Conservation (phyloP, 2,797 vertebrate species). For the Parotocinclus haroldoi region DNA sequence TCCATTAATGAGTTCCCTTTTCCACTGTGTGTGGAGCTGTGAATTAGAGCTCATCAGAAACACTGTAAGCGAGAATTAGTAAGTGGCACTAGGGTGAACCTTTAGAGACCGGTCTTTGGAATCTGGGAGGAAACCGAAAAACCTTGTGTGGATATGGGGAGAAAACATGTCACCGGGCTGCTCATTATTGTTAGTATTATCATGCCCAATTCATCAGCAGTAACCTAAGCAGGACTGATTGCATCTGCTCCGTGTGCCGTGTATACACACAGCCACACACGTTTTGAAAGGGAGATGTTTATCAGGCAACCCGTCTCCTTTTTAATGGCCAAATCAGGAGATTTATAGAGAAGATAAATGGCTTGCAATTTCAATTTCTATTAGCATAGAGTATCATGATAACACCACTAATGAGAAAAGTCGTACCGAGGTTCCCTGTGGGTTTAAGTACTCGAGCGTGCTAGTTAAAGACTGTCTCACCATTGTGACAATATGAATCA, state of each 20-base stretch:
- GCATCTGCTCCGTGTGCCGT: not conserved
- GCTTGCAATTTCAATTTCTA: slow-evolving; percentile 33
- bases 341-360: slow-evolving; percentile 36
- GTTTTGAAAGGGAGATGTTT: slow-evolving; percentile 56
- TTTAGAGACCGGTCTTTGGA: no score
- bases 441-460: slow-evolving; percentile 11
- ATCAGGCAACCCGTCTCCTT: slow-evolving; percentile 57
- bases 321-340: slow-evolving; percentile 43
- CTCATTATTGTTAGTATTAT: not conserved
- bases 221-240: not conserved
- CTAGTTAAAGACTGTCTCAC: slow-evolving; percentile 5
- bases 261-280: slow-evolving; percentile 46
- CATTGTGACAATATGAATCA: not conserved
- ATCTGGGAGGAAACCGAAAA: no score
- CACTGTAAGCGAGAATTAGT: no score
- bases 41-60: no score
- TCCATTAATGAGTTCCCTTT: not conserved
- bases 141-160: no score
- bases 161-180: no score
- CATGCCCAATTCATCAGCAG: not conserved
- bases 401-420: slow-evolving; percentile 24
- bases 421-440: slow-evolving; percentile 8
- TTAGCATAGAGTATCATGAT: slow-evolving; percentile 35
- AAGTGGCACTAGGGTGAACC: no score
- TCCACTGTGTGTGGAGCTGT: no score